A percentile compares a stretch with the other conserved stretches of the same genome.
Conservation (phyloP, 2,113 vertebrate species). For the Carlito syrichta region DNA sequence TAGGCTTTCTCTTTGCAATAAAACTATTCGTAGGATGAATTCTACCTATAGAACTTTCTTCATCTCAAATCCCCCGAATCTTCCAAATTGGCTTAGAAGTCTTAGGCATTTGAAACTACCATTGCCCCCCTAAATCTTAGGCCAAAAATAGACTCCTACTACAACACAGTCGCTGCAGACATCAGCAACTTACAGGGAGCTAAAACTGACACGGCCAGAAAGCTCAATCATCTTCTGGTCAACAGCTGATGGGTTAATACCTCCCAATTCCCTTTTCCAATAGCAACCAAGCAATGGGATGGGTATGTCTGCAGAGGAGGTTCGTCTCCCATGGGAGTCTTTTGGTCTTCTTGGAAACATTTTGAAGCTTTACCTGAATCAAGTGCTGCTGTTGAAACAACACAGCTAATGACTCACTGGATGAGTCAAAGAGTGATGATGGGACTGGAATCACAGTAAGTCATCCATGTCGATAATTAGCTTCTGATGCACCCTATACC, state of each 20-base stretch:
- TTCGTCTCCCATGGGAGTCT: neutral
- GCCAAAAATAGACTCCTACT: slow-evolving; percentile 29
- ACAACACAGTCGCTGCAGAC: neutral
- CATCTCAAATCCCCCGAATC: slow-evolving; percentile 38
- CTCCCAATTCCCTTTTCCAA: neutral
- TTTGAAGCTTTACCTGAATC: neutral
- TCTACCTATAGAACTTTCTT: slow-evolving; percentile 44
- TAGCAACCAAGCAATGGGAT: neutral
- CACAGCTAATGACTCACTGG: neutral
- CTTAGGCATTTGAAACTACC: slow-evolving; percentile 7
- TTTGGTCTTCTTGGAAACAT: neutral
- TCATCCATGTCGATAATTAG: neutral
- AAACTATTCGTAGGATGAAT: slow-evolving; percentile 40
- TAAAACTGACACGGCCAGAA: slow-evolving; percentile 8
- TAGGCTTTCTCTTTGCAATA: slow-evolving; percentile 3
- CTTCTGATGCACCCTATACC: neutral
- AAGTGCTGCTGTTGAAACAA: neutral
- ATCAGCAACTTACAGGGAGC: slow-evolving; percentile 5
- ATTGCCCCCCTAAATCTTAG: slow-evolving; percentile 34
- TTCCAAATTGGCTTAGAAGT: slow-evolving; percentile 44
- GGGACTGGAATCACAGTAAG: neutral
- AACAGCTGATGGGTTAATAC: neutral
- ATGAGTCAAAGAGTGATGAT: neutral
- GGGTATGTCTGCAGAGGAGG: neutral
- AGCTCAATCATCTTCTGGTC: slow-evolving; percentile 3